Evolutionary conservation across 1,140 invertebrate species (phyloP).

Genomic region (Holotrichia oblita): DNA sequence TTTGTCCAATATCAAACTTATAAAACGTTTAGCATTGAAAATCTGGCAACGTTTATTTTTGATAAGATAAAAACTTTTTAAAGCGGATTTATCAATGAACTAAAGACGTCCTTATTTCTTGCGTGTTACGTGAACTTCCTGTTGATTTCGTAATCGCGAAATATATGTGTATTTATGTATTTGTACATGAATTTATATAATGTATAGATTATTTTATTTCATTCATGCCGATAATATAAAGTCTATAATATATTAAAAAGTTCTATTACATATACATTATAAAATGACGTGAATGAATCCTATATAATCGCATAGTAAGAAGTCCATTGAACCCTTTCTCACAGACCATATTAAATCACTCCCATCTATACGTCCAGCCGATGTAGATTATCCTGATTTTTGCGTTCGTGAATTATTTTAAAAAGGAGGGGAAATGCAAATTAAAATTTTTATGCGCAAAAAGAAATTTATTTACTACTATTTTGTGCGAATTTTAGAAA

Average conservation of each 20-base stretch:
- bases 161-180: too few species aligned
- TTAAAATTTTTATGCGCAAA: neutral
- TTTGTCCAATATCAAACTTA: too few species aligned
- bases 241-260: too few species aligned
- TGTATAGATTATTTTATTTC: slow-evolving; percentile 4
- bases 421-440: neutral
- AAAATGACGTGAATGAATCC: neutral
- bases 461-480: neutral
- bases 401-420: neutral
- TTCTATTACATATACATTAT: neutral
- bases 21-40: neutral
- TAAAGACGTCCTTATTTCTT: slow-evolving; percentile 17
- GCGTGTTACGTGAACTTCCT: neutral
- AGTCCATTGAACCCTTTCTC: neutral
- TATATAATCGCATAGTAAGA: neutral
- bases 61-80: slow-evolving; percentile 29
- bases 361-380: too few species aligned
- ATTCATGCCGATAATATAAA: neutral
- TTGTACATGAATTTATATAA: neutral
- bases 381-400: neutral
- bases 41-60: slow-evolving; percentile 6
- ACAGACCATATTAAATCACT: too few species aligned
- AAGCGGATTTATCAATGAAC: slow-evolving; percentile 23
- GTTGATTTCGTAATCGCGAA: slow-evolving; percentile 13
- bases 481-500: neutral